Evolutionary conservation across 2,113 vertebrate genomes (phyloP), one percentile per base, ranked within the genome.

Genomic region (Dicerorhinus sumatrensis): DNA sequence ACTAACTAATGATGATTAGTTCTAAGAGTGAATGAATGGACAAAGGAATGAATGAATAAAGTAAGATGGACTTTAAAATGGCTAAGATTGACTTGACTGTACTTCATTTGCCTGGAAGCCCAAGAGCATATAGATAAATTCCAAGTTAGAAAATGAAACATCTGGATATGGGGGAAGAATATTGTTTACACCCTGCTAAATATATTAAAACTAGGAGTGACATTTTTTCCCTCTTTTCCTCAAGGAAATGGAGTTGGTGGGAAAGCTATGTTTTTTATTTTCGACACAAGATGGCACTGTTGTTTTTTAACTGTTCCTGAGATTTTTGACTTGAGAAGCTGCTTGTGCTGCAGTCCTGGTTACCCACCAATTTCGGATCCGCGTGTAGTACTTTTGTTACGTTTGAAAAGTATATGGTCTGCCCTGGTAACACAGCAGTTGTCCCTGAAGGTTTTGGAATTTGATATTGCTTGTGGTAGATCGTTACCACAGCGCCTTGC

Each of bases 231-330:
- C 2, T 21, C 1, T 70, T 80, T 60, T 54, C 39, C 67, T 48
- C 9, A 31, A 69, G 83, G 65, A 93, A 83, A 97, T 39, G 39
- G 17, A 67, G n/a, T 42, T 48, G 1, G 23, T 23, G 58, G 80
- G 75, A 80, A 36, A 79, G 73, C 84, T 97, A 97, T 91, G 91
- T 2, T 98, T 96, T 88, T 48, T 58, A 16, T 39, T 70, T 6
- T 12, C 8, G 87, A 96, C 98, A 95, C 98, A 93, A 98, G 99
- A 93, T 99, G 99, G 99, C 98, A 82, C 58, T 98, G 42, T 97
- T 96, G 98, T 96, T 85, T 97, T 98, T 98, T 58, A 89, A 12
- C 29, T 23, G 39, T 94, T 42, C 17, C 39, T 60, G 33, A 80
- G 56, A 8, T 16, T 63, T 31, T 75, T 67, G 5, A 27, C 67